Evolutionary conservation across 1,140 invertebrate species (phyloP).

Genomic region (Hydropsyche tenuis): DNA sequence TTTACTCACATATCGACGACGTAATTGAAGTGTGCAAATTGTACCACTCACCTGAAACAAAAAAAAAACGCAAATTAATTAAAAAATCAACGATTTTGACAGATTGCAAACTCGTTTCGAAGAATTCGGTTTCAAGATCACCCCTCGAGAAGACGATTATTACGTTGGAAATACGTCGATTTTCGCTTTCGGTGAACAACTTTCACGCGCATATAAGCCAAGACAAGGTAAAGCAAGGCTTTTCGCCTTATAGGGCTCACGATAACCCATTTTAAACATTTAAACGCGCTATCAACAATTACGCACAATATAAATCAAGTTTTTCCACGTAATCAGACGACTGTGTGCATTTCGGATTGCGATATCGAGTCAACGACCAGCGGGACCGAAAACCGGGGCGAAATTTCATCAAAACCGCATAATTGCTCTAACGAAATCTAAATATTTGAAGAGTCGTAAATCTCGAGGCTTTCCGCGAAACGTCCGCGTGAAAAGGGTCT

Average conservation of each 20-base stretch:
- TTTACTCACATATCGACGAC: conserved; percentile 6
- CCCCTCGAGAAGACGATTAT: neutral
- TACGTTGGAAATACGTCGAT: neutral
- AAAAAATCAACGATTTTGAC: too few relatives aligned
- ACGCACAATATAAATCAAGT: neutral
- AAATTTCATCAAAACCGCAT: neutral
- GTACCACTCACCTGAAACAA: conserved; percentile 18
- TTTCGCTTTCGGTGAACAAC: conserved; percentile 22
- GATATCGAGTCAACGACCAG: neutral
- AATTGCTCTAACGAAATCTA: neutral
- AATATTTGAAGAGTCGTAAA: neutral
- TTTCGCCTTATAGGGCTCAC: neutral
- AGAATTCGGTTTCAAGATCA: neutral
- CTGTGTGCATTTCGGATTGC: neutral
- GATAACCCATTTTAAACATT: too few relatives aligned
- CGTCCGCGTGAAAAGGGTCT: neutral
- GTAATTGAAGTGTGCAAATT: conserved; percentile 4
- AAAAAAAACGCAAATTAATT: conserved; percentile 1
- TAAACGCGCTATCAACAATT: too few relatives aligned
- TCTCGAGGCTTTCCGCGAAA: neutral
- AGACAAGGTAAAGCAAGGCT: conserved; percentile 15
- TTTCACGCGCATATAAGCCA: neutral
- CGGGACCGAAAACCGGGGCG: neutral
- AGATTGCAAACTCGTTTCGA: neutral
- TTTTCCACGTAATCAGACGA: too few relatives aligned